phyloP scores from a whole-genome alignment of 2,888 invertebrate genomes.

The Platypus cylindrus region DNA sequence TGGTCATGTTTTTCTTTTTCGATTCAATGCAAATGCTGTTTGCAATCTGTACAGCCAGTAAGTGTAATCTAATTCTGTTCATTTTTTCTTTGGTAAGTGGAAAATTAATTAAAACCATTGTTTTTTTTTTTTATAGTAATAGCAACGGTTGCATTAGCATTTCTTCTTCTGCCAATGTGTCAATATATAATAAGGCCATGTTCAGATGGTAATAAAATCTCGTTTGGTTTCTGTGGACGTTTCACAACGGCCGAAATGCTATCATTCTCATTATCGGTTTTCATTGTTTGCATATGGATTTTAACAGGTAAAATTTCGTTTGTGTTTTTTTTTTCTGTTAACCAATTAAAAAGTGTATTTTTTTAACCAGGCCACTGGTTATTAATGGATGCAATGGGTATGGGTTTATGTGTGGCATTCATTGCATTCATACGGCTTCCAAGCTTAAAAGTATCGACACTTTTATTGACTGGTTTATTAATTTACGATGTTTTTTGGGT shows the following conservation, averaged over 20 bases:
- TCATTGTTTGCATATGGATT: conserved; percentile 94
- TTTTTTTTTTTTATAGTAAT: conserved; percentile 50
- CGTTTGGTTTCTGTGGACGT: conserved; percentile 83
- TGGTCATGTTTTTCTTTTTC: conserved; percentile 98
- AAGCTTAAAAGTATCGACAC: conserved; percentile 88
- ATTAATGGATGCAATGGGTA: conserved; percentile 97
- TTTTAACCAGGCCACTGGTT: conserved; percentile 87
- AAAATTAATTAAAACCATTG: conserved; percentile 2
- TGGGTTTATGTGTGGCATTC: conserved; percentile 96
- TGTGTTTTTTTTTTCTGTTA: no score
- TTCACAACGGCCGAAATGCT: conserved; percentile 90
- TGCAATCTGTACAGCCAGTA: conserved; percentile 94
- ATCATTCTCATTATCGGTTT: conserved; percentile 82
- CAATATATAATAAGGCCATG: conserved; percentile 85
- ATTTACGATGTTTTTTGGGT: conserved; percentile 99
- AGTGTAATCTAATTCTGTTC: conserved; percentile 33
- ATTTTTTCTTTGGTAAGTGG: not conserved
- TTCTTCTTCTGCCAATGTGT: conserved; percentile 92
- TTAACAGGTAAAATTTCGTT: conserved; percentile 51
- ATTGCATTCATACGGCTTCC: conserved; percentile 93
- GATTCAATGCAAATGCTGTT: conserved; percentile 96
- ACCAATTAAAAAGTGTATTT: no score
- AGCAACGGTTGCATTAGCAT: conserved; percentile 92
- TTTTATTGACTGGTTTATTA: conserved; percentile 83
- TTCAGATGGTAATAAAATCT: conserved; percentile 72